Conservation (phyloP, 2,888 invertebrate genomes). For the Drosophila kanekoi region DNA sequence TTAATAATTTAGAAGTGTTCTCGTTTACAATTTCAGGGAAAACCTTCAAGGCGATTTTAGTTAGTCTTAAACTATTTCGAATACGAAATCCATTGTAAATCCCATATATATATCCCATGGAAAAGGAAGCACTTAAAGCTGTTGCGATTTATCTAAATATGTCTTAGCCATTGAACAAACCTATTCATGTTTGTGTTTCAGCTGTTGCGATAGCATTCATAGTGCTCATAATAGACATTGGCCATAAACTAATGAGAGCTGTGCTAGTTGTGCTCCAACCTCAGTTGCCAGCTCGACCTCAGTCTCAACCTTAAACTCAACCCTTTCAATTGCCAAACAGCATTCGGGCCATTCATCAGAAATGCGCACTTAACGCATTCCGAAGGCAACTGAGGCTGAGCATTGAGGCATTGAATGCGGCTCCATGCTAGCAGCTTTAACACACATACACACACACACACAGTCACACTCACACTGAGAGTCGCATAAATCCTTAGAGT, state of each 20-base stretch:
- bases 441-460: slow-evolving; percentile 18
- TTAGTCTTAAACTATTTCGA: no score
- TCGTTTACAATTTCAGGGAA: background rate
- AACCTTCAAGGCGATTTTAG: no score
- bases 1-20: background rate
- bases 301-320: slow-evolving; percentile 8
- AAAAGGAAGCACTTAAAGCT: no score
- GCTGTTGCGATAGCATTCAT: slow-evolving; percentile 7
- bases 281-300: background rate
- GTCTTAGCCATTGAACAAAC: background rate
- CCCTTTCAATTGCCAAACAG: slow-evolving; percentile 58
- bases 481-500: slow-evolving; percentile 77
- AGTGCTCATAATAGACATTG: slow-evolving; percentile 23
- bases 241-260: slow-evolving; percentile 15
- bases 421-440: slow-evolving; percentile 36
- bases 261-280: slow-evolving; percentile 7
- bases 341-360: slow-evolving; percentile 60
- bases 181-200: background rate
- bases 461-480: slow-evolving; percentile 7
- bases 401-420: slow-evolving; percentile 36
- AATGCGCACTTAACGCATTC: slow-evolving; percentile 71
- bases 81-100: no score
- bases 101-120: no score
- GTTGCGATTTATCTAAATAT: no score
- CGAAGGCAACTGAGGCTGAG: slow-evolving; percentile 46